Conservation (phyloP, 53 echinoderm and acorn worm species). For the Apostichopus leukothele region DNA sequence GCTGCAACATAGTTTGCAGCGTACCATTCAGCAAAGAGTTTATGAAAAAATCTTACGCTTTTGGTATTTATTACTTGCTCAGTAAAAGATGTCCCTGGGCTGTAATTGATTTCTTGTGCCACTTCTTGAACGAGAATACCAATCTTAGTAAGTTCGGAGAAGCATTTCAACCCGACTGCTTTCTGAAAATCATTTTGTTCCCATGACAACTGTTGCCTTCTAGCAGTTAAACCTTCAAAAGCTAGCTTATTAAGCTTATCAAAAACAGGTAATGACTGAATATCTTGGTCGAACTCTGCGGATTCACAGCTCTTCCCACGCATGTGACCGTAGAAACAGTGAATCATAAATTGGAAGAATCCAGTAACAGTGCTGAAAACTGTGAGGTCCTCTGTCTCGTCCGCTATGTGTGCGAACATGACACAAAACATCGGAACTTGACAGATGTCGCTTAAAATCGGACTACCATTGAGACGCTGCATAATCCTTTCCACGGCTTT, state of each 20-base stretch:
- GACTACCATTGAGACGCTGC: background rate
- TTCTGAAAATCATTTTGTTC: background rate
- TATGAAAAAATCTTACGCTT: slow-evolving; percentile 7
- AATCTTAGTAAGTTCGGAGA: background rate
- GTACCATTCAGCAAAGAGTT: slow-evolving; percentile 26
- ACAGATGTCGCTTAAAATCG: slow-evolving; percentile 14
- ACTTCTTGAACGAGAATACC: background rate
- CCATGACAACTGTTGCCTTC: background rate
- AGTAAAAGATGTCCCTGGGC: background rate
- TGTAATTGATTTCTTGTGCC: background rate
- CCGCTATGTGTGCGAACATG: slow-evolving; percentile 18
- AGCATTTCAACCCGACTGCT: background rate
- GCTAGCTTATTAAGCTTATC: background rate
- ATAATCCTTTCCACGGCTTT: background rate
- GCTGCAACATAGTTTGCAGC: background rate
- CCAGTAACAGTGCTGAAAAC: background rate
- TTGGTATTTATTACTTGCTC: background rate
- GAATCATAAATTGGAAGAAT: background rate
- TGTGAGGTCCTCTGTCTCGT: background rate
- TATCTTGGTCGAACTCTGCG: too few species aligned
- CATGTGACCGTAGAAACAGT: slow-evolving; percentile 9
- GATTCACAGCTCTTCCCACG: background rate
- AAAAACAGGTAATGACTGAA: background rate
- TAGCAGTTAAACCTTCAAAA: background rate
- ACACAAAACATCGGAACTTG: slow-evolving; percentile 2